Evolutionary conservation across 1,140 invertebrate genomes (phyloP).

Genomic region (Heliconius melpomene): DNA sequence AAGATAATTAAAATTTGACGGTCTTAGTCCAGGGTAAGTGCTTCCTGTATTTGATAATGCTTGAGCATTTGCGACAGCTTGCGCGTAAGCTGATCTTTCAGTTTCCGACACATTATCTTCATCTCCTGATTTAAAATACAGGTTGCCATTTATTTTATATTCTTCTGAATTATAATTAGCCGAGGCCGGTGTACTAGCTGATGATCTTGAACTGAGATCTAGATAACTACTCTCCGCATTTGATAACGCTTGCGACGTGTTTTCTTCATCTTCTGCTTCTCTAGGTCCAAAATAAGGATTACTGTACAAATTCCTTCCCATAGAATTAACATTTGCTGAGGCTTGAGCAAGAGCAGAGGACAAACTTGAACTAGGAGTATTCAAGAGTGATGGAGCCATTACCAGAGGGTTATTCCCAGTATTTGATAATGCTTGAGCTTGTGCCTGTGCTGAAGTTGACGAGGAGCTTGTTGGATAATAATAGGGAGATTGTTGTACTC

Average conservation of each 20-base stretch:
- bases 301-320: background rate
- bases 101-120: background rate
- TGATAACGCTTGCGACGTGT: background rate
- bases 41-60: constrained; percentile 9
- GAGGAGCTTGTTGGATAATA: background rate
- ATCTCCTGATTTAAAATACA: background rate
- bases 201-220: too few species aligned
- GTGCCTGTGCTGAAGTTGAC: too few species aligned
- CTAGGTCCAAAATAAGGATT: background rate
- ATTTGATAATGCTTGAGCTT: background rate
- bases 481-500: background rate
- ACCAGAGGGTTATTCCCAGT: background rate
- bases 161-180: background rate
- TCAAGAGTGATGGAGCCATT: background rate
- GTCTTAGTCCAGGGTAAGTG: background rate
- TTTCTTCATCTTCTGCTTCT: background rate
- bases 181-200: too few species aligned
- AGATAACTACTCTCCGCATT: too few species aligned
- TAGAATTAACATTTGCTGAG: background rate
- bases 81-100: background rate
- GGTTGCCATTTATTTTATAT: background rate
- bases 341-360: constrained; percentile 5
- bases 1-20: background rate
- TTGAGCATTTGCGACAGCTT: constrained; percentile 15
- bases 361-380: background rate